Evolutionary conservation across 2,888 invertebrate species (phyloP), one percentile per base, ranked within the genome.

Genomic region (Xestobium rufovillosum): DNA sequence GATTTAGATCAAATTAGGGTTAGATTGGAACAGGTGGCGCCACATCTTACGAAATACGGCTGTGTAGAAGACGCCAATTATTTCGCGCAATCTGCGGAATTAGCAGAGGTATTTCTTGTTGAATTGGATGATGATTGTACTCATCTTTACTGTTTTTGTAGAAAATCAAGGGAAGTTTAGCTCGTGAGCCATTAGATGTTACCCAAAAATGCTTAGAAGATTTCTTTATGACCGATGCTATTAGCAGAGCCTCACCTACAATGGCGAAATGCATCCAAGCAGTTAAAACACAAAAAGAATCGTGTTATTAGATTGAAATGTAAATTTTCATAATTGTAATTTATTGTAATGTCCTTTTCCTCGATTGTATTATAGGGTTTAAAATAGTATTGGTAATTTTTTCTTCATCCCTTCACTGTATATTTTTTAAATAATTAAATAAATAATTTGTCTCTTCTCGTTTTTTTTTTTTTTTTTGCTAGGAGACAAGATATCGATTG

Each of bases 251-350:
- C 16, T 98, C 97, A 3, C 85, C 88, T 44, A 97, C 96, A 32
- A 98, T 98, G 98, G 95, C 97, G 32, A 95, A 95, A 67, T 97
- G 96, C 67, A 83, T 96, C 47, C 83, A 89, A 56, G 95, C 96
- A 9, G 89, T 83, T 2, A 70, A 78, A 49, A 89, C 89, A 63
- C 83, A 84, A 54, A 72, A 71, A 47, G 60, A 68, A 30, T 67
- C 57, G n/a, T 59, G 57, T 47, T 56, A 10, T 31, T 31, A 19
- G 23, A n/a, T n/a, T n/a, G n/a, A n/a, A n/a, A n/a, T n/a, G n/a
- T n/a, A n/a, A n/a, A n/a, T 19, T 19, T 19, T 19, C n/a, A 19
- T 19, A 19, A 19, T 19, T 19, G 23, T 19, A 19, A 19, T n/a
- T n/a, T n/a, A n/a, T n/a, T n/a, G n/a, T n/a, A n/a, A n/a, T n/a